Conservation (phyloP, 2,888 invertebrate genomes). For the Plebejus argus region DNA sequence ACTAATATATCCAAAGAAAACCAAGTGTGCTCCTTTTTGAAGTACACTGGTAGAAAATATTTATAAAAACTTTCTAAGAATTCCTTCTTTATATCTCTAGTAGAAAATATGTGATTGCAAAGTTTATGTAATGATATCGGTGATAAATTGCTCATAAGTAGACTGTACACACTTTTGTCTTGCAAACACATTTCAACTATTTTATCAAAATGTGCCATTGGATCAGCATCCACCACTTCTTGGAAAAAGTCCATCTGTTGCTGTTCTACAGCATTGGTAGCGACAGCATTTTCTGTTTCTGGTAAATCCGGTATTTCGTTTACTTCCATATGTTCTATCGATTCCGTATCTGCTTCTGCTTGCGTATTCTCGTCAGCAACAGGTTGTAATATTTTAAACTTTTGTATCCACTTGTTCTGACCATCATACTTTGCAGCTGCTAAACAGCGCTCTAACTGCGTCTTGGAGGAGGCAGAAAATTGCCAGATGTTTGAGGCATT, state of each 20-base stretch:
- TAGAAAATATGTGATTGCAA: slow-evolving; percentile 49
- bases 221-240: slow-evolving; percentile 49
- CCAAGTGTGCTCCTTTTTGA: slow-evolving; percentile 53
- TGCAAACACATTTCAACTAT: slow-evolving; percentile 50
- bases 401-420: slow-evolving; percentile 42
- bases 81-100: slow-evolving; percentile 35
- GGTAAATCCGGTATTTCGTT: slow-evolving; percentile 15
- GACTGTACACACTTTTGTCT: slow-evolving; percentile 45
- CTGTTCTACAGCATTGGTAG: slow-evolving; percentile 8
- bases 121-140: slow-evolving; percentile 50
- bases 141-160: slow-evolving; percentile 51
- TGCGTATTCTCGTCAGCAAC: background rate
- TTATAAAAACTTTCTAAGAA: slow-evolving; percentile 49
- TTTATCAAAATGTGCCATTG: slow-evolving; percentile 45
- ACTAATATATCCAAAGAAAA: slow-evolving; percentile 54
- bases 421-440: slow-evolving; percentile 33
- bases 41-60: slow-evolving; percentile 50
- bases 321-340: background rate
- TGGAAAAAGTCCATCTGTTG: slow-evolving; percentile 26
- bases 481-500: slow-evolving; percentile 41
- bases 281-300: background rate
- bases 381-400: slow-evolving; percentile 38
- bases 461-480: slow-evolving; percentile 42
- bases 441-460: slow-evolving; percentile 39
- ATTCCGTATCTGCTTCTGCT: background rate